A percentile compares a stretch with the other conserved stretches of the same genome.
Evolutionary conservation across 2,888 invertebrate species (phyloP).

Genomic region (Morinoia aosen): DNA sequence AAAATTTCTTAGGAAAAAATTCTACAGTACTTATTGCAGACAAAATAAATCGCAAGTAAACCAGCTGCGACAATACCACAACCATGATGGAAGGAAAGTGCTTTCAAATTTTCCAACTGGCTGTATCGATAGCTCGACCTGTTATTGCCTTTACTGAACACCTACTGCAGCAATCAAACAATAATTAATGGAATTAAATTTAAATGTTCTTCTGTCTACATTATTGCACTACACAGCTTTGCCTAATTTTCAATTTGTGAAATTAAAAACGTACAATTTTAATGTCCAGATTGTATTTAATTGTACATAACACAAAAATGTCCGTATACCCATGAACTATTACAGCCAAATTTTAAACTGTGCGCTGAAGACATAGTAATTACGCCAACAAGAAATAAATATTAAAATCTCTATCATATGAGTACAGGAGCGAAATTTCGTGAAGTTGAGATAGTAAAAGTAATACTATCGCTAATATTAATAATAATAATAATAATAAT

Average conservation of each 20-base stretch:
- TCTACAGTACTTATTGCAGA: not conserved
- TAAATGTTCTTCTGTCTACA: not conserved
- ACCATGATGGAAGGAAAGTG: not conserved
- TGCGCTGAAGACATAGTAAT: too few species aligned
- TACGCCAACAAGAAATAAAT: too few species aligned
- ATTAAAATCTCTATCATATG: too few species aligned
- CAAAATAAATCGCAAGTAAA: not conserved
- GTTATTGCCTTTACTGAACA: not conserved
- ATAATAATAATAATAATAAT: too few species aligned
- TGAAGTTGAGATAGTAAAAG: too few species aligned
- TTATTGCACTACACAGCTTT: not conserved
- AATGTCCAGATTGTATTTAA: too few species aligned
- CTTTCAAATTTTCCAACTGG: not conserved
- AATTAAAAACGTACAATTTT: not conserved
- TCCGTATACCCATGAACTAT: too few species aligned
- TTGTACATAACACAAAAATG: too few species aligned
- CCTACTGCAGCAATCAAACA: not conserved
- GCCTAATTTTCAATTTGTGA: not conserved
- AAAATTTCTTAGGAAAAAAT: not conserved
- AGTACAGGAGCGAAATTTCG: too few species aligned
- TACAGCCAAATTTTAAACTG: not conserved
- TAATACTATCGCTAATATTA: too few species aligned
- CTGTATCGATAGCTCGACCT: not conserved
- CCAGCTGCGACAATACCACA: not conserved
- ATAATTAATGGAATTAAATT: not conserved